phyloP scores from a whole-genome alignment of 2,888 invertebrate species.

The Ophioninae sp. region DNA sequence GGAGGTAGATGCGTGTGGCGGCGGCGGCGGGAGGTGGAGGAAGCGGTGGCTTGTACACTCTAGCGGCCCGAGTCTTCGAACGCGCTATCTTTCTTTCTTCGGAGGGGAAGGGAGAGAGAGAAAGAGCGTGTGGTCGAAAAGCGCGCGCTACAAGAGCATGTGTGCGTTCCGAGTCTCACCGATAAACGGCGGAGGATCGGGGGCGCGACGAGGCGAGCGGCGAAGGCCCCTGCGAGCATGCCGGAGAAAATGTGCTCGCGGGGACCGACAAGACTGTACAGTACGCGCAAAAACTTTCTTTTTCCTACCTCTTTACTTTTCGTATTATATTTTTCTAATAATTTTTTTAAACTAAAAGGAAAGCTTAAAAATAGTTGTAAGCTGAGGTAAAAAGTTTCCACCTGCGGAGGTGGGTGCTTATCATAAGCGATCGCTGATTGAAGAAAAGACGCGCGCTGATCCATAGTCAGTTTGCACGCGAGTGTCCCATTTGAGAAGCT shows the following conservation, averaged over 20 bases:
- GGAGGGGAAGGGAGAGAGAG: background rate
- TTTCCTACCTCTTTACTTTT: background rate
- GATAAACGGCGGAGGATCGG: background rate
- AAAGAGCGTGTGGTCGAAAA: conserved; percentile 20
- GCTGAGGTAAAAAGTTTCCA: too few species aligned
- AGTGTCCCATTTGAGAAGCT: background rate
- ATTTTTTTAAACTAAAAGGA: background rate
- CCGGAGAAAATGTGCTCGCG: background rate
- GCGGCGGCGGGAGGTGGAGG: too few species aligned
- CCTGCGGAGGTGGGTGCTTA: too few species aligned
- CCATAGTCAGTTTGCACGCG: background rate
- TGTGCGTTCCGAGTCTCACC: background rate
- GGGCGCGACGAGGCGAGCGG: background rate
- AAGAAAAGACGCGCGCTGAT: background rate
- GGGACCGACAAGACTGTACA: background rate
- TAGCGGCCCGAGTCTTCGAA: too few species aligned
- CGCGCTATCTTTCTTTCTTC: too few species aligned
- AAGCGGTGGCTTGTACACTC: too few species aligned
- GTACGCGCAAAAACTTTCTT: background rate
- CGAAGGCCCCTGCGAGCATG: background rate
- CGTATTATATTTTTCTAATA: background rate
- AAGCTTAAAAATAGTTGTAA: too few species aligned
- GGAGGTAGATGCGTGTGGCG: background rate
- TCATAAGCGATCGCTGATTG: background rate
- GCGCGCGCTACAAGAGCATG: background rate